Evolutionary conservation across 2,888 invertebrate species (phyloP).

Genomic region (Polydrusus pterygomalis): DNA sequence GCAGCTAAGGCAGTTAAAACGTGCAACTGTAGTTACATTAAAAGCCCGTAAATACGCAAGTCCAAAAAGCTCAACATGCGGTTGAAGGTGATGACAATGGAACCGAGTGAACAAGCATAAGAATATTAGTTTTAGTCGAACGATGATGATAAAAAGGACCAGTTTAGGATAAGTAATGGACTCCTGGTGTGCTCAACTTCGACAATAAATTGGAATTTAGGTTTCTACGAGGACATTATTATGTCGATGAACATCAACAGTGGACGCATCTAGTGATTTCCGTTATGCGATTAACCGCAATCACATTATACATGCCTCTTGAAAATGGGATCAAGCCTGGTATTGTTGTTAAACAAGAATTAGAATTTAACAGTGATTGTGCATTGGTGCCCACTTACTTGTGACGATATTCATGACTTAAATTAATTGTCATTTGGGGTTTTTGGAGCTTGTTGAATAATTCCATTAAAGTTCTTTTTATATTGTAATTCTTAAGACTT

Average conservation of each 20-base stretch:
- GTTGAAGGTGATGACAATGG: constrained; percentile 61
- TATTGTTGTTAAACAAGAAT: constrained; percentile 64
- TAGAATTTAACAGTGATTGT: constrained; percentile 55
- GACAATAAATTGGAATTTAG: constrained; percentile 63
- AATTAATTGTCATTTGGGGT: constrained; percentile 20
- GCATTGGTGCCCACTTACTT: constrained; percentile 38
- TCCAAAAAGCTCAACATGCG: constrained; percentile 52
- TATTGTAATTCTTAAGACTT: too few relatives aligned
- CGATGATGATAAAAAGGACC: constrained; percentile 69
- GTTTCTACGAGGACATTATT: constrained; percentile 63
- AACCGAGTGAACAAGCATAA: constrained; percentile 65
- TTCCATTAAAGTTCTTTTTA: background rate
- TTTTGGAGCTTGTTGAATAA: background rate
- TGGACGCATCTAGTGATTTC: constrained; percentile 70
- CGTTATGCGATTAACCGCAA: constrained; percentile 72
- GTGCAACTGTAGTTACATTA: constrained; percentile 46
- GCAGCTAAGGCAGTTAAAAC: constrained; percentile 25
- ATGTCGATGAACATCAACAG: constrained; percentile 68
- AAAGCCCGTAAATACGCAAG: constrained; percentile 28
- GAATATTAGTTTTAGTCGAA: constrained; percentile 70
- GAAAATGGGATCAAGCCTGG: constrained; percentile 49
- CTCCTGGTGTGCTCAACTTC: constrained; percentile 67
- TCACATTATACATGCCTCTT: constrained; percentile 68
- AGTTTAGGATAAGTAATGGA: constrained; percentile 73
- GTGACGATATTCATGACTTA: constrained; percentile 11